Percentiles rank a stretch among this genome's conserved stretches.
phyloP scores from a whole-genome alignment of 2,113 vertebrate genomes.

The Oceanodroma tethys region DNA sequence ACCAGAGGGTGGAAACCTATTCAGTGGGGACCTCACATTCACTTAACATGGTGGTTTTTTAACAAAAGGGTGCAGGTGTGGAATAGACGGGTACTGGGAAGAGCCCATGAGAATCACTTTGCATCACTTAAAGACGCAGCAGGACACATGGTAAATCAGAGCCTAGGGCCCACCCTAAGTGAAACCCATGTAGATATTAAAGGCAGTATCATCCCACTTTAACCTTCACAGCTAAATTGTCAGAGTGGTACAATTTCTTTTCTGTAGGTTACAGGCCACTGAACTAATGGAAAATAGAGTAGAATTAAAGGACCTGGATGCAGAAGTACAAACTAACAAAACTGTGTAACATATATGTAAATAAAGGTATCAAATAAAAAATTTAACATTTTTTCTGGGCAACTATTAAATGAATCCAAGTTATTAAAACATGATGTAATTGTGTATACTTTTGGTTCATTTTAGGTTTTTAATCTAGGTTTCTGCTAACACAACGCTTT shows the following conservation, averaged over 20 bases:
- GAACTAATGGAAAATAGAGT: slow-evolving; percentile 65
- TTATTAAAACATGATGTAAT: neutral
- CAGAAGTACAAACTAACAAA: neutral
- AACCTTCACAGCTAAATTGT: slow-evolving; percentile 78
- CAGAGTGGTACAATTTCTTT: slow-evolving; percentile 63
- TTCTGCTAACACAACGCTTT: neutral
- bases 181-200: slow-evolving; percentile 72
- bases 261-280: slow-evolving; percentile 49
- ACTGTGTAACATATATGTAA: neutral
- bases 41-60: slow-evolving; percentile 65
- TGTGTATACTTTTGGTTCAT: neutral
- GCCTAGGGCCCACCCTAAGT: slow-evolving; percentile 73
- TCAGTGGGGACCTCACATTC: slow-evolving; percentile 75
- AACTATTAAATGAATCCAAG: neutral
- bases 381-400: neutral
- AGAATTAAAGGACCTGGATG: neutral
- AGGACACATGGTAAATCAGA: slow-evolving; percentile 81
- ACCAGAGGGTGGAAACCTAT: slow-evolving; percentile 66
- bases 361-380: neutral
- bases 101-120: slow-evolving; percentile 82
- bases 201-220: slow-evolving; percentile 71
- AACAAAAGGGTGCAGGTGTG: slow-evolving; percentile 83
- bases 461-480: neutral
- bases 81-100: slow-evolving; percentile 68
- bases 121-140: slow-evolving; percentile 77